These are phyloP conservation scores for Athrips mouffetella DNA, from an alignment of 2,888 invertebrate genomes.

Conservation along the genomic window DNA sequence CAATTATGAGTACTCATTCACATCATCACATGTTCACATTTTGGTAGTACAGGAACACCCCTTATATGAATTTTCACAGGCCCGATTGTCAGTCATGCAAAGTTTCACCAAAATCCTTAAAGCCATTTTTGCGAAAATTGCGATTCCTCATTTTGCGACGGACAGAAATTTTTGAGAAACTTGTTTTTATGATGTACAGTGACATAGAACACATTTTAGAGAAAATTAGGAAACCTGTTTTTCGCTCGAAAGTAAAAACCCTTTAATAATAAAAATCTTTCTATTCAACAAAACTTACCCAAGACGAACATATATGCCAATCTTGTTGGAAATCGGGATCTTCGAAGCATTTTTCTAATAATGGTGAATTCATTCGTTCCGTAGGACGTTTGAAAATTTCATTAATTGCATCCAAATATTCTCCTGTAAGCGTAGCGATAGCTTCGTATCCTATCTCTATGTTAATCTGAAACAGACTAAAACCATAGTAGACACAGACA, in stretches of 20 bases:
- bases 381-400: conserved; percentile 48
- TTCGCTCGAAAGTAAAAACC: neutral
- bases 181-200: too few relatives aligned
- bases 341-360: conserved; percentile 59
- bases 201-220: neutral
- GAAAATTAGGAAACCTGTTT: neutral
- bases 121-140: too few relatives aligned
- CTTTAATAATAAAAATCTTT: neutral
- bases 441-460: conserved; percentile 68
- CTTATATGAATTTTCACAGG: too few relatives aligned
- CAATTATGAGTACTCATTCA: too few relatives aligned
- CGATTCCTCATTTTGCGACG: too few relatives aligned
- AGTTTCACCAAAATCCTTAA: too few relatives aligned
- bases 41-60: too few relatives aligned
- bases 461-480: conserved; percentile 39
- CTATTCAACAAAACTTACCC: conserved; percentile 41
- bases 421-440: conserved; percentile 55
- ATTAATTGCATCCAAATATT: conserved; percentile 56
- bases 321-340: conserved; percentile 50
- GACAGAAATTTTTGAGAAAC: too few relatives aligned
- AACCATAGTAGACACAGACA: too few relatives aligned
- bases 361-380: conserved; percentile 54
- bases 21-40: too few relatives aligned
- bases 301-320: conserved; percentile 63
- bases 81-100: too few relatives aligned